phyloP scores from a whole-genome alignment of 2,888 invertebrate genomes.

The Neelides folsomi region DNA sequence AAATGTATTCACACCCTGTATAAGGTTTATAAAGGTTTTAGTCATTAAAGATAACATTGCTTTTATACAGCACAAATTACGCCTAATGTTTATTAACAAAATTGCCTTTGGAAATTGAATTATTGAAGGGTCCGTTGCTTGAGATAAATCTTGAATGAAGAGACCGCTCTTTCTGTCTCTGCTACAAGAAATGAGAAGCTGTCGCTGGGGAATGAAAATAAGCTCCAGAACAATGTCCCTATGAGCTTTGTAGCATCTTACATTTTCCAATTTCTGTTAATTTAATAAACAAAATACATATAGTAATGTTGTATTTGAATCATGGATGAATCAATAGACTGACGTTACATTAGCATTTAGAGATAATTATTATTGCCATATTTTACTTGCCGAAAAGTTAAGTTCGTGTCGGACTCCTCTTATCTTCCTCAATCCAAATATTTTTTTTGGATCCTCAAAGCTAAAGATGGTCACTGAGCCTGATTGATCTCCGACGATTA shows the following conservation, averaged over 20 bases:
- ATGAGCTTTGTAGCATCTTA: slow-evolving; percentile 20
- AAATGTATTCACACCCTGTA: slow-evolving; percentile 24
- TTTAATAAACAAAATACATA: too few relatives aligned
- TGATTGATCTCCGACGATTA: slow-evolving; percentile 20
- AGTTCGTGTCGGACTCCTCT: slow-evolving; percentile 20
- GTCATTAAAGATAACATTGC: too few relatives aligned
- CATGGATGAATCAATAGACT: too few relatives aligned
- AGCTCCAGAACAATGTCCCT: slow-evolving; percentile 18
- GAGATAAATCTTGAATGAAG: slow-evolving; percentile 21
- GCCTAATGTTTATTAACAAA: neutral
- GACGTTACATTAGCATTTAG: too few relatives aligned
- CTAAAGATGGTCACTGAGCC: slow-evolving; percentile 22
- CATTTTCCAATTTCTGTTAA: too few relatives aligned
- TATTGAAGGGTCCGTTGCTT: slow-evolving; percentile 19
- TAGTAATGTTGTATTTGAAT: too few relatives aligned
- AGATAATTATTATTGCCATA: too few relatives aligned
- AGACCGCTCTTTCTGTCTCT: slow-evolving; percentile 24
- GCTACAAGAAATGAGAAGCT: slow-evolving; percentile 20
- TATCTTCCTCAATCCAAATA: slow-evolving; percentile 19
- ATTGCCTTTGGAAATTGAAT: slow-evolving; percentile 20
- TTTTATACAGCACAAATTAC: too few relatives aligned
- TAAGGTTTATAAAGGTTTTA: neutral
- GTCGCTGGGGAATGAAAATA: slow-evolving; percentile 12
- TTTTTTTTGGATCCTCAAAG: slow-evolving; percentile 12
- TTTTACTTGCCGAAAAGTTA: too few relatives aligned